Conservation (phyloP, 2,797 vertebrate species). For the Xiphorhynchus erythropygius region DNA sequence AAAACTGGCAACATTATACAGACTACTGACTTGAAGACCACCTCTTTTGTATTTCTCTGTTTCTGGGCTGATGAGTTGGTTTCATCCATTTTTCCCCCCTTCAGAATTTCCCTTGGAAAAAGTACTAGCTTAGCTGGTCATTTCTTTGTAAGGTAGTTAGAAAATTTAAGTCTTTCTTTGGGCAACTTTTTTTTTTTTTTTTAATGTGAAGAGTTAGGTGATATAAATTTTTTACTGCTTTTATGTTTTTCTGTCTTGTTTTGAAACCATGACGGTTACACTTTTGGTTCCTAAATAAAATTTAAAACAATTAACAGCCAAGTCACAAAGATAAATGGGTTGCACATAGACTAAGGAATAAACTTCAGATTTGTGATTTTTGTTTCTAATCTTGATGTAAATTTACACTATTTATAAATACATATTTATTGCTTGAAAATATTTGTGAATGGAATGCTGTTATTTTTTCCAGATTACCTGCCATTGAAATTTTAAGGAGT, state of each 20-base stretch:
- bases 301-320: slow-evolving; percentile 86
- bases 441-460: slow-evolving; percentile 99
- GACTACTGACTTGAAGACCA: slow-evolving; percentile 97
- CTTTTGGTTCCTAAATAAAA: slow-evolving; percentile 87
- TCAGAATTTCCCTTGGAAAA: slow-evolving; percentile 80
- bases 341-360: slow-evolving; percentile 98
- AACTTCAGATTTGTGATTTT: slow-evolving; percentile 98
- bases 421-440: slow-evolving; percentile 99
- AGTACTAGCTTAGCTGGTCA: slow-evolving; percentile 89
- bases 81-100: slow-evolving; percentile 76
- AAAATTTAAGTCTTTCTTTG: slow-evolving; percentile 88
- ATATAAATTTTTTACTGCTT: slow-evolving; percentile 85
- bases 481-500: slow-evolving; percentile 99
- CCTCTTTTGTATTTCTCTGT: slow-evolving; percentile 85
- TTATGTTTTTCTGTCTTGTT: slow-evolving; percentile 87
- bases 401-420: slow-evolving; percentile 99
- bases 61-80: slow-evolving; percentile 86
- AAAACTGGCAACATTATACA: slow-evolving; percentile 91
- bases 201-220: slow-evolving; percentile 90
- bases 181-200: slow-evolving; percentile 81
- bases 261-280: slow-evolving; percentile 84
- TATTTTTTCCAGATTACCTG: slow-evolving; percentile 99
- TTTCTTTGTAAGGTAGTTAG: slow-evolving; percentile 90
- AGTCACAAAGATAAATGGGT: slow-evolving; percentile 96
- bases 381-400: slow-evolving; percentile 99